phyloP scores from a whole-genome alignment of 2,888 invertebrate genomes.

The Mamestra brassicae region DNA sequence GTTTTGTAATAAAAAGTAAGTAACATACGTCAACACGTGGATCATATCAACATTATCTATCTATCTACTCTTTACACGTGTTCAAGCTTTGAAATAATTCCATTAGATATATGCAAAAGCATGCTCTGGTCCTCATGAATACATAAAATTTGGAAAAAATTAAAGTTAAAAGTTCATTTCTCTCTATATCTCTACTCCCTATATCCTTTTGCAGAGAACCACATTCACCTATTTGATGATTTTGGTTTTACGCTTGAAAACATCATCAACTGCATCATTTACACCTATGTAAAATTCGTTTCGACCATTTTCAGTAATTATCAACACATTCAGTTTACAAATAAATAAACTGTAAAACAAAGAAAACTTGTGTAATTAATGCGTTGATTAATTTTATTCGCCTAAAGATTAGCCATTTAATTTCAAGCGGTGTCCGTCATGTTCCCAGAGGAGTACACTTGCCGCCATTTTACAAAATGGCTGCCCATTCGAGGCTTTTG shows the following conservation, averaged over 20 bases:
- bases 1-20: not conserved
- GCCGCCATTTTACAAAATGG: conserved; percentile 83
- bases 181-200: no score
- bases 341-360: conserved; percentile 50
- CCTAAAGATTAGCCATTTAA: conserved; percentile 84
- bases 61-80: no score
- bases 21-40: not conserved
- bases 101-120: not conserved
- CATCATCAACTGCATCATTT: no score
- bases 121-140: not conserved
- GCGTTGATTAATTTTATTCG: conserved; percentile 85
- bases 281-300: not conserved
- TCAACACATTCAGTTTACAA: conserved; percentile 8
- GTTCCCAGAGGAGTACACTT: conserved; percentile 71
- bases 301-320: not conserved
- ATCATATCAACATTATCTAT: not conserved
- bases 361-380: conserved; percentile 80
- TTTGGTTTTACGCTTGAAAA: no score
- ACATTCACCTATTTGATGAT: no score
- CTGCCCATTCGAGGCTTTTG: conserved; percentile 78
- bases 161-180: not conserved
- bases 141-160: not conserved
- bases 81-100: not conserved
- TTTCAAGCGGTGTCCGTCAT: conserved; percentile 73
- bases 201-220: not conserved